phyloP scores from a whole-genome alignment of 2,797 vertebrate genomes.

The Helicolenus hilgendorfi region DNA sequence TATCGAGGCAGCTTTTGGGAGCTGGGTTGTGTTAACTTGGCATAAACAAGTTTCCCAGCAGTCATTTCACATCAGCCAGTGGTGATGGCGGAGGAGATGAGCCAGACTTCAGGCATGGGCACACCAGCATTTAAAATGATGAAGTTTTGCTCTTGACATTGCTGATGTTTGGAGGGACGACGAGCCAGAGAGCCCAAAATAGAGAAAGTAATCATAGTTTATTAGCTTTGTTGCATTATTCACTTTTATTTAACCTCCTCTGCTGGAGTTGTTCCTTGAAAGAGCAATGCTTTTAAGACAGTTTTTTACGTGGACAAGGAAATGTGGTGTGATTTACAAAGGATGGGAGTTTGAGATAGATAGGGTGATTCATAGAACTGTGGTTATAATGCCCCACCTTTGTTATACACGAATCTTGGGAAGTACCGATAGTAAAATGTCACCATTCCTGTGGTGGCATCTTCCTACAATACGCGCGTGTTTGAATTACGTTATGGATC shows the following conservation, averaged over 20 bases:
- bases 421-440: too few species aligned
- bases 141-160: not conserved
- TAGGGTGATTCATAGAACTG: too few species aligned
- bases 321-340: too few species aligned
- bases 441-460: too few species aligned
- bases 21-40: conserved; percentile 1
- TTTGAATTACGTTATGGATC: too few species aligned
- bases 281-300: too few species aligned
- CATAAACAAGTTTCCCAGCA: not conserved
- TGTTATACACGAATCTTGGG: too few species aligned
- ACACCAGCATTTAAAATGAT: not conserved
- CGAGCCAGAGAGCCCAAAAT: not conserved
- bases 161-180: not conserved
- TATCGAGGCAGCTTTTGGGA: not conserved
- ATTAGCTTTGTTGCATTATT: not conserved
- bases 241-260: not conserved
- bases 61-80: not conserved
- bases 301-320: too few species aligned
- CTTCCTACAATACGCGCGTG: too few species aligned
- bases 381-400: too few species aligned
- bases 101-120: not conserved
- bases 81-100: not conserved
- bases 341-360: too few species aligned
- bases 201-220: not conserved
- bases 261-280: too few species aligned